Evolutionary conservation across 2,113 vertebrate genomes (phyloP).

Genomic region (Carettochelys insculpta): DNA sequence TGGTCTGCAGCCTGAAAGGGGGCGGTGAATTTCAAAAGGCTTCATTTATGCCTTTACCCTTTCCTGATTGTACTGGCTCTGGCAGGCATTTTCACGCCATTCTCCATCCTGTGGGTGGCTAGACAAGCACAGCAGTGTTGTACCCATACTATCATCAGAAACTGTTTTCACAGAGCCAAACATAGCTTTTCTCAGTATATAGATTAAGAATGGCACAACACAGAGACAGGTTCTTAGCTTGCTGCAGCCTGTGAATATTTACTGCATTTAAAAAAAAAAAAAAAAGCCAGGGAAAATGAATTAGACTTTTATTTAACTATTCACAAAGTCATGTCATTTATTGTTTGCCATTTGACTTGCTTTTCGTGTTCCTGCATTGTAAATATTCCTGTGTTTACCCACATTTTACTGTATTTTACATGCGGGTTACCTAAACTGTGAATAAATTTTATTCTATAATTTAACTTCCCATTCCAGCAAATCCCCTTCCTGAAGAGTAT

Average conservation of each 20-base stretch:
- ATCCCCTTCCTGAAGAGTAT: background rate
- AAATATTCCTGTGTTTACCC: constrained; percentile 1
- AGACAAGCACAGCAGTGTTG: background rate
- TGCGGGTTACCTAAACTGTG: background rate
- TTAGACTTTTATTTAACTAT: constrained; percentile 1
- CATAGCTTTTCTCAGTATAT: background rate
- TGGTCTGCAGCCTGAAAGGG: constrained; percentile 37
- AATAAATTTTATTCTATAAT: constrained; percentile 21
- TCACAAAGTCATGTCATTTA: background rate
- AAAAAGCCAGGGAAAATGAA: background rate
- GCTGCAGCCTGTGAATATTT: constrained; percentile 8
- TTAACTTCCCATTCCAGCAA: constrained; percentile 29
- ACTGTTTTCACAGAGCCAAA: background rate
- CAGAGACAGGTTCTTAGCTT: no score
- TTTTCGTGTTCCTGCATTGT: constrained; percentile 29
- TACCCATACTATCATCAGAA: background rate
- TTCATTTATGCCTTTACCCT: constrained; percentile 38
- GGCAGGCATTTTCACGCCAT: constrained; percentile 26
- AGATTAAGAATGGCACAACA: no score
- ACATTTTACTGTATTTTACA: constrained; percentile 11
- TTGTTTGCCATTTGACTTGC: constrained; percentile 19
- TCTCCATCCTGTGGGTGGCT: background rate
- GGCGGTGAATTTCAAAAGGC: constrained; percentile 35
- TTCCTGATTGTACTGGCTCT: constrained; percentile 20
- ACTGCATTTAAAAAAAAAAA: no score